Conservation (phyloP, 2,888 invertebrate species). For the Teleogryllus oceanicus region DNA sequence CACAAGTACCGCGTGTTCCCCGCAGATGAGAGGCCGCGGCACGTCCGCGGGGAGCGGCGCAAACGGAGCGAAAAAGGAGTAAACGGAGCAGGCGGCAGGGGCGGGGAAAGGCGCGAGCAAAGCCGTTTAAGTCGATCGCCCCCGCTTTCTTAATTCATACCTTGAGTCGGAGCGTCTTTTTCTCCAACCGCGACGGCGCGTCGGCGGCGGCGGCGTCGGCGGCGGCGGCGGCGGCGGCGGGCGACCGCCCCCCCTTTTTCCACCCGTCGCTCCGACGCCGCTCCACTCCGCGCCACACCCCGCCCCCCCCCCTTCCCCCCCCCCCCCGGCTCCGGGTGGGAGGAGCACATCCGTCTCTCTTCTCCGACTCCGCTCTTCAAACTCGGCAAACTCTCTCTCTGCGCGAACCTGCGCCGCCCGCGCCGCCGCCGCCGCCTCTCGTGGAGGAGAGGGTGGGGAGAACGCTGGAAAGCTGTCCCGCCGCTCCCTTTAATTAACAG, state of each 20-base stretch:
- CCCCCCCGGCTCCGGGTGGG: background rate
- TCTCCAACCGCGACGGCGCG: background rate
- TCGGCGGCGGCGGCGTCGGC: background rate
- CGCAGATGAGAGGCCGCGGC: too few species aligned
- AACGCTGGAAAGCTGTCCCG: conserved; percentile 40
- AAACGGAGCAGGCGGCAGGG: background rate
- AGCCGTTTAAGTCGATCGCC: conserved; percentile 9
- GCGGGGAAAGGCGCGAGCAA: background rate
- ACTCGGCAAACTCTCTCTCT: conserved; percentile 42
- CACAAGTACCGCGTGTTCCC: too few species aligned
- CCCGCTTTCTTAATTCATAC: conserved; percentile 18
- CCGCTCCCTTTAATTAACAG: conserved; percentile 80
- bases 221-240: background rate
- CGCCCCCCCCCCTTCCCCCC: too few species aligned
- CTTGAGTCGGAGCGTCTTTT: conserved; percentile 7
- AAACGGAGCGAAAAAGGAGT: background rate
- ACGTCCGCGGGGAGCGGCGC: background rate
- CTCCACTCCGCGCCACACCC: background rate
- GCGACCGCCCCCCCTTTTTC: conserved; percentile 35
- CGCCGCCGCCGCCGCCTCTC: conserved; percentile 48
- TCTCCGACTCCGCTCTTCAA: conserved; percentile 27
- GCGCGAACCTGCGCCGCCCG: conserved; percentile 49
- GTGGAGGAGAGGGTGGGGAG: conserved; percentile 27
- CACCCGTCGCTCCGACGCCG: background rate
- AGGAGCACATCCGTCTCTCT: conserved; percentile 22